Conservation (phyloP, 1,140 invertebrate species). For the Hormaphis cornu region DNA sequence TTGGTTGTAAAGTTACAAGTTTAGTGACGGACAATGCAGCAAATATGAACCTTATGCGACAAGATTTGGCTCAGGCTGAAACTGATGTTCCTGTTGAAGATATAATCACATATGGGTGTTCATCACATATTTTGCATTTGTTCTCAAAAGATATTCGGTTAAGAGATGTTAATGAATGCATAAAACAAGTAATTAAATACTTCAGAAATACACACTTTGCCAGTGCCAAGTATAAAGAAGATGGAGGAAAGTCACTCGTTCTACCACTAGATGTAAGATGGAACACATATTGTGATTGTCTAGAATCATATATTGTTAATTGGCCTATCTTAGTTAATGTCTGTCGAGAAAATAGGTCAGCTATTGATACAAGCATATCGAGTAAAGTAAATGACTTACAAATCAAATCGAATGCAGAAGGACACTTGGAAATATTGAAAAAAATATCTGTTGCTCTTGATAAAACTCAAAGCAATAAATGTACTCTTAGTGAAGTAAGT, state of each 20-base stretch:
- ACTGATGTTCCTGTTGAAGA: not conserved
- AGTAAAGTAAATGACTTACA: not conserved
- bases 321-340: not conserved
- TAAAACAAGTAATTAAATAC: not conserved
- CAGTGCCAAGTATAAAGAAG: not conserved
- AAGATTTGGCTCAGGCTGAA: not conserved
- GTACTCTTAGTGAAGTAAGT: not conserved
- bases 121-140: not conserved
- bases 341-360: no score
- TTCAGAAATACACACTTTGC: not conserved
- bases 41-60: not conserved
- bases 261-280: not conserved
- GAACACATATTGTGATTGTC: constrained; percentile 5
- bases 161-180: not conserved
- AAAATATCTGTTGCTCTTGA: not conserved
- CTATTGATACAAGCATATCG: not conserved
- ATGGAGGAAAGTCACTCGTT: not conserved
- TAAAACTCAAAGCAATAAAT: not conserved
- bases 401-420: constrained; percentile 1
- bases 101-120: not conserved
- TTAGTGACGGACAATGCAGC: not conserved
- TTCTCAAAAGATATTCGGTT: not conserved
- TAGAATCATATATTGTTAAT: not conserved
- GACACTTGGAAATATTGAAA: no score
- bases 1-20: not conserved